These are phyloP conservation scores for Menura novaehollandiae DNA, from an alignment of 2,113 vertebrate genomes.

Conservation along the genomic window DNA sequence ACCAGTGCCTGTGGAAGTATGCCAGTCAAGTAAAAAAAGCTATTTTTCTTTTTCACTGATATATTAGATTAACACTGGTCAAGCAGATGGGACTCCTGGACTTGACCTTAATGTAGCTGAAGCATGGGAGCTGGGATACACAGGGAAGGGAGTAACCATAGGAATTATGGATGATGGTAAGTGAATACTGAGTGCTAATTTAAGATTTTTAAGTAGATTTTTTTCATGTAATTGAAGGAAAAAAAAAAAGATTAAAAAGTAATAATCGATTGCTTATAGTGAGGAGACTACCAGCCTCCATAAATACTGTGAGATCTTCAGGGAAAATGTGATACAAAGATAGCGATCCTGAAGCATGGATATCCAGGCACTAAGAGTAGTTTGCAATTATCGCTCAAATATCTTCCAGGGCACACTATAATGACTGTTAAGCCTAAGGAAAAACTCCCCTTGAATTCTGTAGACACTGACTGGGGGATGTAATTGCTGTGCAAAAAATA, in stretches of 20 bases:
- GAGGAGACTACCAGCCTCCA: neutral
- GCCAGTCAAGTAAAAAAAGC: conserved; percentile 8
- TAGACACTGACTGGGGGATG: neutral
- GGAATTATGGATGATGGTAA: conserved; percentile 99
- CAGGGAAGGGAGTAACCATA: conserved; percentile 95
- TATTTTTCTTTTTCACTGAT: conserved; percentile 57
- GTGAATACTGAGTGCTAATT: conserved; percentile 38
- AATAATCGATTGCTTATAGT: neutral
- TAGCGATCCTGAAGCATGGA: neutral
- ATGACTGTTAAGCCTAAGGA: neutral
- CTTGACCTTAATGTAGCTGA: conserved; percentile 98
- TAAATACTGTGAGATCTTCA: neutral
- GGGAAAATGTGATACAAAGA: neutral
- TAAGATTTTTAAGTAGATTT: neutral
- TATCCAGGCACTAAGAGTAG: neutral
- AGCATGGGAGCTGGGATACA: conserved; percentile 96
- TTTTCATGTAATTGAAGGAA: neutral
- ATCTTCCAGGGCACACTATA: neutral
- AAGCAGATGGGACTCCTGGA: conserved; percentile 96
- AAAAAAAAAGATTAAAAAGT: neutral
- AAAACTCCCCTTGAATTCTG: neutral
- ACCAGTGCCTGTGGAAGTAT: neutral
- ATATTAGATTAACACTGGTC: conserved; percentile 96
- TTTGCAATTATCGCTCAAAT: neutral
- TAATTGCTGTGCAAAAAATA: neutral